A percentile compares a stretch with the other conserved stretches of the same genome.
Evolutionary conservation across 1,140 invertebrate genomes (phyloP).

Genomic region (Philaenus spumarius): DNA sequence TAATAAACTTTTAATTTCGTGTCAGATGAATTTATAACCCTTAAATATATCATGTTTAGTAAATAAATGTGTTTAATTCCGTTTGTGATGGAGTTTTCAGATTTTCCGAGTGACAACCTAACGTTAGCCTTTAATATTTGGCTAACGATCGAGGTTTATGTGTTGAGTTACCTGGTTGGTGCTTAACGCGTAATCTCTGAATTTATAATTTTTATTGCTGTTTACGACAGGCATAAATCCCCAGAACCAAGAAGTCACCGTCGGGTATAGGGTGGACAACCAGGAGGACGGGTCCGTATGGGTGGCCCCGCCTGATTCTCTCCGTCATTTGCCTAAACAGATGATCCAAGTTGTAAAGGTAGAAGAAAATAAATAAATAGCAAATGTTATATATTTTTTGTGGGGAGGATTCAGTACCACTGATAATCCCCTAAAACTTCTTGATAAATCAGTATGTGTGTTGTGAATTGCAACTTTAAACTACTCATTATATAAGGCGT

Average conservation of each 20-base stretch:
- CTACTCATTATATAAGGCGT: too few species aligned
- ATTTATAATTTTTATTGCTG: slow-evolving; percentile 10
- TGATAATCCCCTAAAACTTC: background rate
- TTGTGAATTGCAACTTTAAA: too few species aligned
- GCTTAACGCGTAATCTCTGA: background rate
- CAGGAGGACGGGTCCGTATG: slow-evolving; percentile 47
- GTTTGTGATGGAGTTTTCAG: too few species aligned
- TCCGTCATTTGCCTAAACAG: slow-evolving; percentile 46
- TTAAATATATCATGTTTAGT: background rate
- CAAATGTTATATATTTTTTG: background rate
- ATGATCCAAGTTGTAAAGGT: slow-evolving; percentile 48
- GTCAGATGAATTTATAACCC: too few species aligned
- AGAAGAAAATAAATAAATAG: slow-evolving; percentile 3
- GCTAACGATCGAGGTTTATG: too few species aligned
- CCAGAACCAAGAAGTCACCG: slow-evolving; percentile 37
- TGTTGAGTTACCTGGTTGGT: too few species aligned
- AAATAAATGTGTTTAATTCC: too few species aligned
- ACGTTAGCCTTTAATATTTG: too few species aligned
- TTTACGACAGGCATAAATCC: slow-evolving; percentile 31
- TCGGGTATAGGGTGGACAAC: slow-evolving; percentile 51
- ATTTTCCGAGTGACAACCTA: too few species aligned
- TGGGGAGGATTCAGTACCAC: background rate
- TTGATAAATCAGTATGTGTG: too few species aligned
- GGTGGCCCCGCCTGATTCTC: slow-evolving; percentile 45
- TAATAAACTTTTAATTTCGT: too few species aligned